Evolutionary conservation across 2,888 invertebrate species (phyloP).

Genomic region (Pseudanteris insignis): DNA sequence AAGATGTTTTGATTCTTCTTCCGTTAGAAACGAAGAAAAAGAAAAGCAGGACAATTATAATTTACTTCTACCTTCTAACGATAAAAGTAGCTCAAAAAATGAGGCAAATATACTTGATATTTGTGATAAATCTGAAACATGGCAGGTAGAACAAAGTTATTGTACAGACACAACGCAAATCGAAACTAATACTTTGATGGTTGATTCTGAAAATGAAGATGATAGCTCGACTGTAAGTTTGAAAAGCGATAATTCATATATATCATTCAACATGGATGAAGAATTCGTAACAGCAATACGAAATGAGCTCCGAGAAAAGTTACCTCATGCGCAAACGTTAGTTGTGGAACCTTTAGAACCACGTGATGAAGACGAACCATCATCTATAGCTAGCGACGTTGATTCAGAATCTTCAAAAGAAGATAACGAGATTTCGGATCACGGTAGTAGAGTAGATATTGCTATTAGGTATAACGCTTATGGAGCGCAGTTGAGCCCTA

Average conservation of each 20-base stretch:
- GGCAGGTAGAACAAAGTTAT: constrained; percentile 27
- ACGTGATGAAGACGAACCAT: constrained; percentile 53
- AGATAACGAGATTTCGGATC: constrained; percentile 57
- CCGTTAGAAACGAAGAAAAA: constrained; percentile 6
- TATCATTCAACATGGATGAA: constrained; percentile 73
- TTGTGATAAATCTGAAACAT: constrained; percentile 32
- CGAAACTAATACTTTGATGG: constrained; percentile 2
- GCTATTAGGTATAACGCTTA: constrained; percentile 69
- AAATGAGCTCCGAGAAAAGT: constrained; percentile 76
- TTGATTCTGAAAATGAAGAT: constrained; percentile 48
- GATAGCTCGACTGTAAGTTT: constrained; percentile 68
- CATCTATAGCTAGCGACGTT: constrained; percentile 49
- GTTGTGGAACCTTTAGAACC: constrained; percentile 58
- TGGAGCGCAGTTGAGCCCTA: constrained; percentile 71
- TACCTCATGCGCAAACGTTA: constrained; percentile 74
- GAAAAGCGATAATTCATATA: constrained; percentile 69
- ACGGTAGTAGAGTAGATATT: constrained; percentile 62
- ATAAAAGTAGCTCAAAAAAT: constrained; percentile 34
- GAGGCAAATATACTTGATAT: constrained; percentile 39
- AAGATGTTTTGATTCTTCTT: background rate
- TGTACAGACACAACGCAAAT: constrained; percentile 29
- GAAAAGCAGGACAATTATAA: constrained; percentile 2
- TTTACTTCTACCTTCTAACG: constrained; percentile 14
- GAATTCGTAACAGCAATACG: constrained; percentile 77
- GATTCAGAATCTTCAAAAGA: constrained; percentile 61